Evolutionary conservation across 2,797 vertebrate species (phyloP).

Genomic region (Phoxinus dragarum): DNA sequence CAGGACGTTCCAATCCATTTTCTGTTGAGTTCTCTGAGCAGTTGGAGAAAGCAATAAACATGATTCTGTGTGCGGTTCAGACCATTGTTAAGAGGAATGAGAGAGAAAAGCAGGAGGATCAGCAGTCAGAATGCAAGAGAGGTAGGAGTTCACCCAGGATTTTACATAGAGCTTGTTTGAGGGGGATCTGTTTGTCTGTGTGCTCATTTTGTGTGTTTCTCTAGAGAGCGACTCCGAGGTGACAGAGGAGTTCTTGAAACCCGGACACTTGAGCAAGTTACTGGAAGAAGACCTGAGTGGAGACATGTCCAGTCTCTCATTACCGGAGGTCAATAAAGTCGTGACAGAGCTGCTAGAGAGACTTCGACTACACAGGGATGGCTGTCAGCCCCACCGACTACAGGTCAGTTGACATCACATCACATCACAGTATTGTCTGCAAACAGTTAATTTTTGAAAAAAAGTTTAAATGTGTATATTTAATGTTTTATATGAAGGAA

Average conservation of each 20-base stretch:
- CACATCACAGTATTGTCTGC: not conserved
- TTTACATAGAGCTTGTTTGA: not conserved
- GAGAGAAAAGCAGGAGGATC: constrained; percentile 63
- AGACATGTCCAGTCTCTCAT: constrained; percentile 82
- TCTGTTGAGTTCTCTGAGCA: constrained; percentile 82
- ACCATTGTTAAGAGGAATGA: constrained; percentile 83
- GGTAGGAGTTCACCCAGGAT: constrained; percentile 60
- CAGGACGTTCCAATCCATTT: constrained; percentile 72
- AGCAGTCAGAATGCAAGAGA: constrained; percentile 67
- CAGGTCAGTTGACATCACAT: constrained; percentile 73
- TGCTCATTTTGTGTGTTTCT: not conserved
- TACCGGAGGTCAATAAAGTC: constrained; percentile 76
- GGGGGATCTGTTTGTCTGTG: constrained; percentile 6
- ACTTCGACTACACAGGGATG: constrained; percentile 82
- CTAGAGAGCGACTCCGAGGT: constrained; percentile 67
- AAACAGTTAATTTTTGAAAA: not conserved
- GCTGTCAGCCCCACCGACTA: constrained; percentile 77
- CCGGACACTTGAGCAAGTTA: constrained; percentile 86
- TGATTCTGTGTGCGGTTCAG: constrained; percentile 88
- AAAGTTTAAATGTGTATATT: constrained; percentile 9
- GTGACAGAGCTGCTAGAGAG: constrained; percentile 81
- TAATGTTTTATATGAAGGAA: constrained; percentile 72
- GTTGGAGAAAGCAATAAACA: constrained; percentile 85
- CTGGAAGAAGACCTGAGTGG: constrained; percentile 86
- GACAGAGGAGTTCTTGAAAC: constrained; percentile 79